Conservation (phyloP, 2,797 vertebrate genomes). For the Acrossocheilus fasciatus region DNA sequence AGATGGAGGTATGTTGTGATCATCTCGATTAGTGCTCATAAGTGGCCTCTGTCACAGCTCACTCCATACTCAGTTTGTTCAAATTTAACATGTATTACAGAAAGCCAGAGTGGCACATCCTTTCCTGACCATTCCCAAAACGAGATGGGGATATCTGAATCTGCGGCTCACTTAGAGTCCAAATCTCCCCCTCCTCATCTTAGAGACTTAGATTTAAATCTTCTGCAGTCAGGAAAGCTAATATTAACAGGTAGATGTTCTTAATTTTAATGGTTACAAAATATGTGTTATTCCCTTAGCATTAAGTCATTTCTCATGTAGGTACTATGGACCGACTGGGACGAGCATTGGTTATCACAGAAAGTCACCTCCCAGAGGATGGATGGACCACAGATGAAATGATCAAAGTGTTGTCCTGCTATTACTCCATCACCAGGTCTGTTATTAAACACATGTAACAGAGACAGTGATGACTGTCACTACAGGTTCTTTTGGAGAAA, state of each 20-base stretch:
- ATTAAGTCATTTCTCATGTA: constrained; percentile 40
- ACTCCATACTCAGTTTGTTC: not conserved
- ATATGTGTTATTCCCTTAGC: not conserved
- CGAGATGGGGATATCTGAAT: constrained; percentile 53
- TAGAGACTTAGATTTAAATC: constrained; percentile 72
- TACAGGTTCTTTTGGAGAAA: not conserved
- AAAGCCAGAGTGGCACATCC: constrained; percentile 64
- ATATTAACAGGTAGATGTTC: constrained; percentile 73
- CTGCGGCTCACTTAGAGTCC: constrained; percentile 65
- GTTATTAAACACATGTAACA: not conserved
- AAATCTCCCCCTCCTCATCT: constrained; percentile 65
- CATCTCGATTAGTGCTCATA: not conserved
- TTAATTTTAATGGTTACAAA: not conserved
- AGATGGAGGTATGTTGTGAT: constrained; percentile 67
- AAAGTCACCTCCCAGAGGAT: constrained; percentile 65
- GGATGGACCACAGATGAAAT: constrained; percentile 66
- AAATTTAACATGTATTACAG: constrained; percentile 49
- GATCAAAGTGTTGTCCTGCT: constrained; percentile 75
- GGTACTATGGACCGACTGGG: constrained; percentile 82
- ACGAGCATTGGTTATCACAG: constrained; percentile 73
- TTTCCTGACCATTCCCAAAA: constrained; percentile 68
- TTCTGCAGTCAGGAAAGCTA: constrained; percentile 79
- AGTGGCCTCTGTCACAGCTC: not conserved
- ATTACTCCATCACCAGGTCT: constrained; percentile 79
- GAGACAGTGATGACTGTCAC: not conserved